phyloP scores from a whole-genome alignment of 1,140 invertebrate genomes.

The Hycleus phaleratus region DNA sequence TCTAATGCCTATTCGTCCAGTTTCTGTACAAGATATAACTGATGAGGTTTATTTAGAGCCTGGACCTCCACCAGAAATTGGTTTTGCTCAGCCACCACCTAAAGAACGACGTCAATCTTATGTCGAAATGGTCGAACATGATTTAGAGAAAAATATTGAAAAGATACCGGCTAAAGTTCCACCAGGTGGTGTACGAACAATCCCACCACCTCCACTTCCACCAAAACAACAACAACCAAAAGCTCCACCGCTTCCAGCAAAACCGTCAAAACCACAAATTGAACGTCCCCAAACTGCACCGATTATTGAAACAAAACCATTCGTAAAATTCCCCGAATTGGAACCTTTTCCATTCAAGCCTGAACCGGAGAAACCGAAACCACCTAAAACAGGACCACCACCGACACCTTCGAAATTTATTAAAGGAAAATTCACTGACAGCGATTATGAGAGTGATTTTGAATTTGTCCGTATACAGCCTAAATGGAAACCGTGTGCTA shows the following conservation, averaged over 20 bases:
- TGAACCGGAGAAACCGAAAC: constrained; percentile 38
- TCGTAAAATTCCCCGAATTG: constrained; percentile 43
- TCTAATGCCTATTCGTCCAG: constrained; percentile 30
- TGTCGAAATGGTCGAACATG: constrained; percentile 51
- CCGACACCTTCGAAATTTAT: constrained; percentile 55
- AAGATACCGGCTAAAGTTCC: constrained; percentile 47
- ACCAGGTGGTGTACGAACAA: constrained; percentile 45
- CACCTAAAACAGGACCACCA: constrained; percentile 42
- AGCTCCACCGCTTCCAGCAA: constrained; percentile 42
- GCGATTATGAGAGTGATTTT: constrained; percentile 66
- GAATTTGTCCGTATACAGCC: constrained; percentile 45
- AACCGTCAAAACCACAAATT: constrained; percentile 26
- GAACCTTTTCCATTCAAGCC: constrained; percentile 49
- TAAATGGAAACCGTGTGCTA: constrained; percentile 58
- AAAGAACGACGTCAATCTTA: constrained; percentile 45
- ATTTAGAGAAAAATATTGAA: constrained; percentile 47
- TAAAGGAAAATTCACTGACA: constrained; percentile 52
- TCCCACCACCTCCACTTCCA: constrained; percentile 43
- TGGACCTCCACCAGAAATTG: constrained; percentile 57
- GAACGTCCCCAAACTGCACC: constrained; percentile 18
- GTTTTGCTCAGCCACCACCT: constrained; percentile 45
- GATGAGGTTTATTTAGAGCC: constrained; percentile 49
- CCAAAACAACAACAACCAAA: constrained; percentile 43
- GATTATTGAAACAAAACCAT: constrained; percentile 31
- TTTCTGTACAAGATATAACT: constrained; percentile 40